These are phyloP conservation scores for Poeciliopsis occidentalis DNA, from an alignment of 2,113 vertebrate genomes.

Conservation along the genomic window DNA sequence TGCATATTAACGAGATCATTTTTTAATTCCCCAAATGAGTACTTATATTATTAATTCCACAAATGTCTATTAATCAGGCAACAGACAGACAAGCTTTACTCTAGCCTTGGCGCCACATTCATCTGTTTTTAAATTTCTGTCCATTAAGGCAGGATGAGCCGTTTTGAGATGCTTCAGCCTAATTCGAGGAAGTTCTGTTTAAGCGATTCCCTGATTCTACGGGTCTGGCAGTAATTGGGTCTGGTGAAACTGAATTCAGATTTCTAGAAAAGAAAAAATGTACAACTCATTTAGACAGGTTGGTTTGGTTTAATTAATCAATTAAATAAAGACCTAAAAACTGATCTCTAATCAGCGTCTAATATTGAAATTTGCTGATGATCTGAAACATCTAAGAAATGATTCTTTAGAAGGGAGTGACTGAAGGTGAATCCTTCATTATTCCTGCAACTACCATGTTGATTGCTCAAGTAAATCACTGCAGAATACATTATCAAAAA, in stretches of 20 bases:
- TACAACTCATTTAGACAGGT: background rate
- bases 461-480: conserved; percentile 82
- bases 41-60: no score
- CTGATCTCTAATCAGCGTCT: no score
- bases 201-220: no score
- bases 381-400: background rate
- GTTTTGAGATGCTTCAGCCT: no score
- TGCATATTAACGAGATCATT: background rate
- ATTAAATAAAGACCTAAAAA: no score
- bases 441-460: conserved; percentile 77
- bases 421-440: background rate
- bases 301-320: background rate
- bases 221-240: background rate
- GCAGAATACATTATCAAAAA: conserved; percentile 6
- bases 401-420: background rate
- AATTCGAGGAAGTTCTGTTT: no score
- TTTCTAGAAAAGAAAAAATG: background rate
- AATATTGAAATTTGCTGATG: background rate
- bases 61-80: background rate
- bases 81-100: background rate
- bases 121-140: background rate
- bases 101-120: background rate
- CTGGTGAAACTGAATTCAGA: background rate
- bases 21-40: background rate
- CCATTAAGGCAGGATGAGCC: background rate